Evolutionary conservation across 1,140 invertebrate species (phyloP).

Genomic region (Pachypeltis micranthus): DNA sequence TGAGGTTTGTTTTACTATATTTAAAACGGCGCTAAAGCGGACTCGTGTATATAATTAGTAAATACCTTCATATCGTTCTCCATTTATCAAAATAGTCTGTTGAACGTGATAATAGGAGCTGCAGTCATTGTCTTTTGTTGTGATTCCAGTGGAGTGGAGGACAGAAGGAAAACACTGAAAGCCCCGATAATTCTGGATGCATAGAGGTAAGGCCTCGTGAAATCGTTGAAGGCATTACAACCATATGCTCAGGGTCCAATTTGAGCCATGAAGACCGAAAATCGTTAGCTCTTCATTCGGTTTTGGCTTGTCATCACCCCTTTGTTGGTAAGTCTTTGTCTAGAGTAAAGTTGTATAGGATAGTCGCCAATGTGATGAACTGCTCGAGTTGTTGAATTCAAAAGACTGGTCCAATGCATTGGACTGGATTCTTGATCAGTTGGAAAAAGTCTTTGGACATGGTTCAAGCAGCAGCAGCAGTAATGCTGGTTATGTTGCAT

Average conservation of each 20-base stretch:
- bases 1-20: too few species aligned
- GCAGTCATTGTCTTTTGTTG: not conserved
- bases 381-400: too few species aligned
- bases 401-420: too few species aligned
- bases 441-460: too few species aligned
- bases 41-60: conserved; percentile 25
- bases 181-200: conserved; percentile 12
- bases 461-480: too few species aligned
- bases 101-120: too few species aligned
- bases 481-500: too few species aligned
- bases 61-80: not conserved
- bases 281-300: conserved; percentile 43
- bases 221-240: conserved; percentile 27
- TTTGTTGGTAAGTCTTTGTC: conserved; percentile 42
- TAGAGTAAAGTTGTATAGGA: too few species aligned
- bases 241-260: conserved; percentile 24
- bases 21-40: too few species aligned
- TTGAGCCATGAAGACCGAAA: conserved; percentile 25
- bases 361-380: too few species aligned
- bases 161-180: conserved; percentile 16
- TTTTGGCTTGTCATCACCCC: conserved; percentile 57
- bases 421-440: too few species aligned
- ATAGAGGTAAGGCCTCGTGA: conserved; percentile 20
- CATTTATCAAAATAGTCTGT: too few species aligned
- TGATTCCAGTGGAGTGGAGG: not conserved